Conservation (phyloP, 2,113 vertebrate species). For the Scartelaos histophorus region DNA sequence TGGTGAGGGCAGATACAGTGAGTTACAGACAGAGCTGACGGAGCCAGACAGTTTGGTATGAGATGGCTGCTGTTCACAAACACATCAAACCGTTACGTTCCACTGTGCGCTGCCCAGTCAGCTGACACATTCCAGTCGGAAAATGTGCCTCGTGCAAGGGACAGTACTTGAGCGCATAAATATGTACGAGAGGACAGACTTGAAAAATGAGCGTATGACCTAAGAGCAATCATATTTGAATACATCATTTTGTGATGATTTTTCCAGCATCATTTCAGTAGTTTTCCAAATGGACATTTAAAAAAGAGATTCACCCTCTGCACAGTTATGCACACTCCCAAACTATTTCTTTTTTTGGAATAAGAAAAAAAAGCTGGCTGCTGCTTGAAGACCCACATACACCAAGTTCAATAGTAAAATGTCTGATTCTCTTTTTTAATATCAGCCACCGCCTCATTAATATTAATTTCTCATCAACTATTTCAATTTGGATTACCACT, state of each 20-base stretch:
- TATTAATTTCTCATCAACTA: background rate
- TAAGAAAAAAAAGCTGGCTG: no score
- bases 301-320: background rate
- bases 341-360: no score
- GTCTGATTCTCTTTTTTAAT: background rate
- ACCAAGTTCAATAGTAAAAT: no score
- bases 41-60: slow-evolving; percentile 39
- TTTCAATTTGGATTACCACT: background rate
- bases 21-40: slow-evolving; percentile 8
- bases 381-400: no score
- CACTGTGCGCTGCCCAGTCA: slow-evolving; percentile 37
- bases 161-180: background rate
- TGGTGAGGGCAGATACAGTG: slow-evolving; percentile 20
- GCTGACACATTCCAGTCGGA: slow-evolving; percentile 56
- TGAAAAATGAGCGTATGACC: background rate
- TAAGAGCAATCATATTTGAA: background rate
- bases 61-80: slow-evolving; percentile 19
- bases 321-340: no score
- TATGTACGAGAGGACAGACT: background rate
- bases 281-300: background rate
- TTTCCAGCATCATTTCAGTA: background rate
- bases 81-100: slow-evolving; percentile 36
- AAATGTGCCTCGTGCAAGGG: slow-evolving; percentile 3
- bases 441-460: background rate
- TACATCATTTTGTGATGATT: background rate